These are phyloP conservation scores for Nasalis larvatus DNA, from an alignment of 2,113 vertebrate species.

Conservation along the genomic window DNA sequence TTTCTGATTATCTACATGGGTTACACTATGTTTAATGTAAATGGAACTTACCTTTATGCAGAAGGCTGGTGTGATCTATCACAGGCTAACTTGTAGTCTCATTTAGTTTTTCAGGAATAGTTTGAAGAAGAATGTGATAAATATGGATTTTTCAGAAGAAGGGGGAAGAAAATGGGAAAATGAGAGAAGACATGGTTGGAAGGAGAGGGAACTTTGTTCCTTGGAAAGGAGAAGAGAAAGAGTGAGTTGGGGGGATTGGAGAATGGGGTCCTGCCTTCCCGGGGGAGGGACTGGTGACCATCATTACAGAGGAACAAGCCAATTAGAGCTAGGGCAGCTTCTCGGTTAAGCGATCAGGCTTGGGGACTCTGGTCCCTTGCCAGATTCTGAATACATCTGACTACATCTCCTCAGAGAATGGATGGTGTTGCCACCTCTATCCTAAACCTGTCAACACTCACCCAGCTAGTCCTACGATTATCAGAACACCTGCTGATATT, in stretches of 20 bases:
- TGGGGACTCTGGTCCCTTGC: background rate
- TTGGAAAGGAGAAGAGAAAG: background rate
- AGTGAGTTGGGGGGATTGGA: background rate
- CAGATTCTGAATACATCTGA: background rate
- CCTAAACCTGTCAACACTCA: background rate
- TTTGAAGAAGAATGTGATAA: background rate
- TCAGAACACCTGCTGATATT: background rate
- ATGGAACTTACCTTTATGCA: background rate
- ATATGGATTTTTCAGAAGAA: conserved; percentile 24
- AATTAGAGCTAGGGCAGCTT: background rate
- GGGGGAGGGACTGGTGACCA: background rate
- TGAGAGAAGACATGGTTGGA: background rate
- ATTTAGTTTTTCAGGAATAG: background rate
- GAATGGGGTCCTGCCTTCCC: background rate
- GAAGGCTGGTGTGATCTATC: background rate
- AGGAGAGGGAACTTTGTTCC: background rate
- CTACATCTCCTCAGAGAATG: background rate
- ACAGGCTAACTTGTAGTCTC: background rate
- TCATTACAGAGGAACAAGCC: background rate
- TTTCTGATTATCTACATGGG: background rate
- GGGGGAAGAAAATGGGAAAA: background rate
- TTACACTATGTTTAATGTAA: background rate
- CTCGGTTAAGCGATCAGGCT: background rate
- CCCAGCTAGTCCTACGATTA: background rate
- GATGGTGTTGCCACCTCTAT: background rate